Base-by-base conservation (phyloP, 2,113 vertebrate species). In the Lepidothrix coronata region DNA sequence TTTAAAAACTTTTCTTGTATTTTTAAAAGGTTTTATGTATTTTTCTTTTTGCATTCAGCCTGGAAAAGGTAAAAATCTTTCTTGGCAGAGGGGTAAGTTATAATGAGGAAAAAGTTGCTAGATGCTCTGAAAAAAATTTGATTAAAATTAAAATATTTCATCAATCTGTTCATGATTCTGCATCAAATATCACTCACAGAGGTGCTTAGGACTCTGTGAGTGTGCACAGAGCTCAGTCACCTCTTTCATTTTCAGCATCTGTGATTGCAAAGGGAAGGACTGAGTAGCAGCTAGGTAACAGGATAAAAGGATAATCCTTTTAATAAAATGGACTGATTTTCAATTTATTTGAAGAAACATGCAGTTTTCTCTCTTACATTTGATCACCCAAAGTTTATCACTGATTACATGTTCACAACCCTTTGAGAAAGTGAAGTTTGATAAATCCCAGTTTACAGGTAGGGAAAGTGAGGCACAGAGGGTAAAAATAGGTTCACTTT, bases 291-390 rank as follows among this genome's bases (percentile, higher is more conserved):
- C 3, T 31, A 18, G 2, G 6, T 4, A 35, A 31, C 2, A 37
- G 19, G 44, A 54, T 15, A 20, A 57, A 87, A 87, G 35, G 3
- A 14, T 14, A 58, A 62, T 39, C 2, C 3, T 43, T 63, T 35
- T 7, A 24, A 14, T 20, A 52, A 39, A 81, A 86, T 44, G 2
- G 3, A 9, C 7, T 16, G 18, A 2, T 46, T 91, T 94, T 61
- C 18, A 46, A n/a, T 46, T 88, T 59, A 43, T 67, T 58, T 49
- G 30, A 41, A 61, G 39, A 80, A 93, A 74, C 86, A 25, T 21
- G 1, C 4, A 20, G 4, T 5, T 11, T 0, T 14, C 3, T n/a
- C 4, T 75, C 33, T 46, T 68, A 3, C 6, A 33, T 68, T 28
- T 44, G 22, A 41, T 28, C 8, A n/a, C 12, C 22, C 37, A 6